phyloP scores from a whole-genome alignment of 2,797 vertebrate species.

The Melanotaenia pygmaea region DNA sequence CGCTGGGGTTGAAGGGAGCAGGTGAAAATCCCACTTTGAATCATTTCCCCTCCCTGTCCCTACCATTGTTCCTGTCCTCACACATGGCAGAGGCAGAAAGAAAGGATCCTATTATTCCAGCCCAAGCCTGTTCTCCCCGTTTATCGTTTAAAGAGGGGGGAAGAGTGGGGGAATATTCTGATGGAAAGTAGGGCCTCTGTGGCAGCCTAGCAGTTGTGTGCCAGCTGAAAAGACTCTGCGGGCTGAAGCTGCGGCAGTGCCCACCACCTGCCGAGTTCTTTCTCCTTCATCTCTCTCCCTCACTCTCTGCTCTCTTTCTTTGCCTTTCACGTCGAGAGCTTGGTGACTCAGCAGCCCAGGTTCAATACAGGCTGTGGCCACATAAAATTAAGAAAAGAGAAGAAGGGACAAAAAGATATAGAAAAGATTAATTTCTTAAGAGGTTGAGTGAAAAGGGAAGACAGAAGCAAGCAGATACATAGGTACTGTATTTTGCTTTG shows the following conservation, averaged over 20 bases:
- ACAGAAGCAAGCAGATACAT: conserved; percentile 60
- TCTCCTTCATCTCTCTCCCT: conserved; percentile 75
- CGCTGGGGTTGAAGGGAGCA: conserved; percentile 76
- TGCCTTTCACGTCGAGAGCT: conserved; percentile 74
- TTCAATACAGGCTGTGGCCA: conserved; percentile 76
- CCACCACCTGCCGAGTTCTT: conserved; percentile 87
- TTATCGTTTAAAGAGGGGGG: conserved; percentile 81
- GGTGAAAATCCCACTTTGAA: conserved; percentile 85
- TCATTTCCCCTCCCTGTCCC: conserved; percentile 81
- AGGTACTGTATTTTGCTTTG: conserved; percentile 75
- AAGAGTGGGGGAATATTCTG: conserved; percentile 81
- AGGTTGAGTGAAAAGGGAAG: conserved; percentile 43
- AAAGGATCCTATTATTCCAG: conserved; percentile 84
- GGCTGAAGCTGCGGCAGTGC: conserved; percentile 82
- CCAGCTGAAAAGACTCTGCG: conserved; percentile 83
- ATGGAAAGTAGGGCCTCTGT: conserved; percentile 83
- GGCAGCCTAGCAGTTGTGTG: conserved; percentile 82
- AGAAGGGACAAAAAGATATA: conserved; percentile 61
- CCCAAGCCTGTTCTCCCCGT: conserved; percentile 85
- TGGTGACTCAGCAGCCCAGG: conserved; percentile 80
- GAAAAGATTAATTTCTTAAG: conserved; percentile 80
- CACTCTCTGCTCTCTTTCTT: conserved; percentile 65
- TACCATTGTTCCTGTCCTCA: conserved; percentile 78
- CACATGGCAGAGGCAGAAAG: conserved; percentile 80
- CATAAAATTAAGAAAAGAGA: conserved; percentile 57